Conservation (phyloP, 2,888 invertebrate genomes). For the Drosophila monieri region DNA sequence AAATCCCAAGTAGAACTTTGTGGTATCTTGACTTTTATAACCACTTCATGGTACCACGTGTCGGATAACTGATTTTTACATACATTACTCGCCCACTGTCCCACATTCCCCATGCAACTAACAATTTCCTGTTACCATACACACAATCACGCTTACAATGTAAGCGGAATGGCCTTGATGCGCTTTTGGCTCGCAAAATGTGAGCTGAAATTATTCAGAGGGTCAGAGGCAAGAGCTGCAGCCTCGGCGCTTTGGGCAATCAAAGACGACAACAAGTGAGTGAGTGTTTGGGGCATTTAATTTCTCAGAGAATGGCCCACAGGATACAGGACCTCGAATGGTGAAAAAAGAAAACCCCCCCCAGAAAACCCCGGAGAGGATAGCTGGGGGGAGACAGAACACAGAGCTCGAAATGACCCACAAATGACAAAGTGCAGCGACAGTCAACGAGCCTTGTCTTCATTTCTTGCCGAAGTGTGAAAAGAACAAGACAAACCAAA, state of each 20-base stretch:
- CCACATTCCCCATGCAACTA: slow-evolving; percentile 36
- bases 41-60: not conserved
- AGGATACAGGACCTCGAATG: not conserved
- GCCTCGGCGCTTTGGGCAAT: slow-evolving; percentile 56
- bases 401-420: slow-evolving; percentile 48
- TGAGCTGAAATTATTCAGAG: slow-evolving; percentile 71
- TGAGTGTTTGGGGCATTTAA: slow-evolving; percentile 56
- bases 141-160: slow-evolving; percentile 32
- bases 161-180: slow-evolving; percentile 42
- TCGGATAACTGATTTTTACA: not conserved
- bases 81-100: slow-evolving; percentile 18
- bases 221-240: slow-evolving; percentile 30
- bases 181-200: slow-evolving; percentile 58
- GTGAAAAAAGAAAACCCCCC: not conserved
- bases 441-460: slow-evolving; percentile 41
- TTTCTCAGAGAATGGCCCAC: slow-evolving; percentile 56
- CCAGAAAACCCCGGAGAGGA: not conserved
- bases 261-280: slow-evolving; percentile 60
- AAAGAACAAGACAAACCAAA: slow-evolving; percentile 49
- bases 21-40: not conserved
- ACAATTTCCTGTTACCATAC: slow-evolving; percentile 44
- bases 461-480: slow-evolving; percentile 59
- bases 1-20: not conserved
- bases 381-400: slow-evolving; percentile 4
- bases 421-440: slow-evolving; percentile 69